Base-by-base conservation (phyloP, 2,113 vertebrate species). In the Apeltes quadracus region DNA sequence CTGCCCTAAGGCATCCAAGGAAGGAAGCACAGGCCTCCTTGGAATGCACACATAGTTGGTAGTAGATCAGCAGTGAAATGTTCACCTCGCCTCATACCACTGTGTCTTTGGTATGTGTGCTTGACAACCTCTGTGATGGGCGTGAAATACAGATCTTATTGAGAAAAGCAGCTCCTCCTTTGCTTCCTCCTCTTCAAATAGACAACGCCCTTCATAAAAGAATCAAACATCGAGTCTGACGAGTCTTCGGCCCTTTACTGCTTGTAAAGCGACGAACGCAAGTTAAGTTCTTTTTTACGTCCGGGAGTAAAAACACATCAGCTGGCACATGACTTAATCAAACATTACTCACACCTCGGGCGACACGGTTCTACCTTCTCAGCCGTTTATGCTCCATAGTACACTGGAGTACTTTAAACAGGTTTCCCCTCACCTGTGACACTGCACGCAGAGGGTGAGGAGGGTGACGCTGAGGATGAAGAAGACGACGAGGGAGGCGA, bases 401-500 rank as follows among this genome's bases (percentile, higher is more conserved):
- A 4, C 11, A 44, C 5, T 25, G 0, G 2, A 48, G 16, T 18
- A 59, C 2, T 1, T 23, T 8, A 22, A 50, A 13, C 22, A 22
- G 3, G 3, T 62, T 1, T 18, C 5, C 2, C 13, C 88, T 90
- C 59, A 93, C 92, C 81, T 91, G 4, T 13, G 14, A 74, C 91
- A 91, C 8, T 3, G 51, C 44, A 7, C 36, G 5, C 92, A 93
- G 20, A 93, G 73, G 27, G 75, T 64, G 4, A 91, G 55, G 18
- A 90, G 65, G 7, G 62, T 76, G 55, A 89, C 22, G 64, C 83
- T 72, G 25, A 91, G 76, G 48, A 93, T 1, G 44, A 93, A 46
- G 82, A 93, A 90, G 50, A 85, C 51, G 0, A 88, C 1, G 1
- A 84, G 56, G 39, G 89, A 92, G 76, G 91, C 59, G 56, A 91